Conservation (phyloP, 2,797 vertebrate species). For the Ateles fusciceps region DNA sequence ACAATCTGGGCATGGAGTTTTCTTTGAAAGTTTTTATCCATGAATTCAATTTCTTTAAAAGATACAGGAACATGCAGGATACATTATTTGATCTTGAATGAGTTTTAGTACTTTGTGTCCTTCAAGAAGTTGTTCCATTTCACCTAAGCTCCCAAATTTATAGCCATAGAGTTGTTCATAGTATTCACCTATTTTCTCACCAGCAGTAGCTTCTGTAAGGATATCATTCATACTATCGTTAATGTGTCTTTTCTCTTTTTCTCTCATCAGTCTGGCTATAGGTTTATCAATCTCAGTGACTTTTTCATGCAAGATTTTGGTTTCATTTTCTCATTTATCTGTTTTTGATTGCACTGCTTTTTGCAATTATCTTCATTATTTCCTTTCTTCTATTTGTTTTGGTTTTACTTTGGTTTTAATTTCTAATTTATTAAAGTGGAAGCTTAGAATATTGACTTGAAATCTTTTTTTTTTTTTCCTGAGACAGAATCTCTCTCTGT, state of each 20-base stretch:
- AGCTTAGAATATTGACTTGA: background rate
- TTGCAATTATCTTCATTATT: background rate
- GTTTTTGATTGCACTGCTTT: background rate
- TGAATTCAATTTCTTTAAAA: background rate
- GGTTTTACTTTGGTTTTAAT: background rate
- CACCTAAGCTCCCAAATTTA: background rate
- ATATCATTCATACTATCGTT: background rate
- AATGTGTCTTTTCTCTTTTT: background rate
- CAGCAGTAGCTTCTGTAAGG: background rate
- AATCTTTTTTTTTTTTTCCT: background rate
- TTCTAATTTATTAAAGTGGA: background rate
- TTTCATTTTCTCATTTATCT: background rate
- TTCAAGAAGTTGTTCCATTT: background rate
- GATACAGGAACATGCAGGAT: background rate
- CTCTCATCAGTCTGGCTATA: background rate
- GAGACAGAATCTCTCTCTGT: too few relatives aligned
- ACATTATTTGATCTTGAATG: background rate
- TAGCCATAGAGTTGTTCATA: background rate
- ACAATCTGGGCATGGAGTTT: background rate
- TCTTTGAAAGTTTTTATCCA: background rate
- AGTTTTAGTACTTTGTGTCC: background rate
- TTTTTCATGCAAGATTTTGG: background rate
- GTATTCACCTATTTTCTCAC: background rate
- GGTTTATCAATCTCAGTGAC: background rate
- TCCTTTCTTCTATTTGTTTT: background rate